These are phyloP conservation scores for Addax nasomaculatus DNA, from an alignment of 2,113 vertebrate species.

Conservation along the genomic window DNA sequence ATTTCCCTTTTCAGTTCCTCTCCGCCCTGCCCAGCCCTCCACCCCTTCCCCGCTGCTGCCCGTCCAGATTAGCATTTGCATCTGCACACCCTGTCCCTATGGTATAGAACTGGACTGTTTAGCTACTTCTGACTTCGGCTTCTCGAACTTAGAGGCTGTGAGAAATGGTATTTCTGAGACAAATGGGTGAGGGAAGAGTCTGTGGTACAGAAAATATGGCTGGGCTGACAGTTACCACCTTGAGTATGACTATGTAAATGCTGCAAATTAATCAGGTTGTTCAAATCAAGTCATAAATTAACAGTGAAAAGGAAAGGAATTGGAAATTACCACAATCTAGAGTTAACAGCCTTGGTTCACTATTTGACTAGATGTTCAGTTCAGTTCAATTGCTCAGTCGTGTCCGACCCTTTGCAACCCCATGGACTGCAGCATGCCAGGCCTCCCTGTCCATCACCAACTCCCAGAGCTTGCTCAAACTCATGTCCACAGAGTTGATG, in stretches of 20 bases:
- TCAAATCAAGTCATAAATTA: background rate
- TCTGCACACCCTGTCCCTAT: rapidly evolving
- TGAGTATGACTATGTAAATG: background rate
- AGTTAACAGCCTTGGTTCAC: background rate
- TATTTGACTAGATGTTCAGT: background rate
- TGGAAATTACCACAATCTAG: background rate
- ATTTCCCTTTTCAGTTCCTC: too few relatives aligned
- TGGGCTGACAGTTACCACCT: background rate
- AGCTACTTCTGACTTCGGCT: background rate
- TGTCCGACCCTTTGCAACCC: background rate
- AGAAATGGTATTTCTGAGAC: background rate
- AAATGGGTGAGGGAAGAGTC: background rate
- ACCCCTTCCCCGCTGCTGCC: background rate
- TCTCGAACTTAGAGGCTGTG: background rate
- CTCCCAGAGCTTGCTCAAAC: background rate
- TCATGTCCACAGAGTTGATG: background rate
- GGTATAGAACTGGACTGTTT: background rate
- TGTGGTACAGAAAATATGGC: background rate
- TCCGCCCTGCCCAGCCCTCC: rapidly evolving
- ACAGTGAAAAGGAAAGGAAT: background rate
- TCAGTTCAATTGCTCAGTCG: background rate
- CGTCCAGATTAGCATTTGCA: background rate
- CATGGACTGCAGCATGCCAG: background rate
- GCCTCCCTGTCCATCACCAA: background rate
- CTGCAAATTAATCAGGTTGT: background rate